Percentiles rank a stretch among this genome's conserved stretches.
These are phyloP conservation scores for Schizaphis graminum DNA, from an alignment of 2,888 invertebrate genomes.

Conservation along the genomic window DNA sequence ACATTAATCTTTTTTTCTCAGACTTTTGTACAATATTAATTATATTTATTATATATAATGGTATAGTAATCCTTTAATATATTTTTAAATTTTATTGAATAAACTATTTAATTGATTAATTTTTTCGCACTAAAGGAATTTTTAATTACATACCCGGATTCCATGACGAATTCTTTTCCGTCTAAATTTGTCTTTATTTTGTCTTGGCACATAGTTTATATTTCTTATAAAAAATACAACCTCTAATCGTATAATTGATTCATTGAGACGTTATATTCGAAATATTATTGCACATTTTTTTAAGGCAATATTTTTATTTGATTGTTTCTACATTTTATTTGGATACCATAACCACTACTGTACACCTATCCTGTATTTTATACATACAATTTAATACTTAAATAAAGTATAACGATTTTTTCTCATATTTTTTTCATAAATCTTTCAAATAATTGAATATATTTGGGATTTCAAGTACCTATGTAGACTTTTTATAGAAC, in stretches of 20 bases:
- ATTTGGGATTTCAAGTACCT: not conserved
- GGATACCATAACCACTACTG: not conserved
- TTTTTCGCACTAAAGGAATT: constrained; percentile 30
- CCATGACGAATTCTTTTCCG: not conserved
- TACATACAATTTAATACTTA: not conserved
- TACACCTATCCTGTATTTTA: not conserved
- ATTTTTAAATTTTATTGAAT: constrained; percentile 18
- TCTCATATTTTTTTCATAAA: not conserved
- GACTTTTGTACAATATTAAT: constrained; percentile 12
- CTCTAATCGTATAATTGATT: not conserved
- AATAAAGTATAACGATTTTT: not conserved
- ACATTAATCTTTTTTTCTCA: constrained; percentile 33
- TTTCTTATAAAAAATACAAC: constrained; percentile 12
- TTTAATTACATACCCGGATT: constrained; percentile 41
- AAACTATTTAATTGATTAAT: constrained; percentile 9
- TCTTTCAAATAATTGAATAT: not conserved
- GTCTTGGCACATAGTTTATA: not conserved
- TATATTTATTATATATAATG: not conserved
- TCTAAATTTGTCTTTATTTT: constrained; percentile 37
- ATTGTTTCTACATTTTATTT: not conserved
- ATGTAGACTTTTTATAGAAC: not conserved
- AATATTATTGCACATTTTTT: not conserved
- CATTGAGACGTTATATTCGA: not conserved
- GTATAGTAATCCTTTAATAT: not conserved
- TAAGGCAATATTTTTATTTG: not conserved